Conservation (phyloP, 1,140 invertebrate genomes). For the Hypsibius dujardini region DNA sequence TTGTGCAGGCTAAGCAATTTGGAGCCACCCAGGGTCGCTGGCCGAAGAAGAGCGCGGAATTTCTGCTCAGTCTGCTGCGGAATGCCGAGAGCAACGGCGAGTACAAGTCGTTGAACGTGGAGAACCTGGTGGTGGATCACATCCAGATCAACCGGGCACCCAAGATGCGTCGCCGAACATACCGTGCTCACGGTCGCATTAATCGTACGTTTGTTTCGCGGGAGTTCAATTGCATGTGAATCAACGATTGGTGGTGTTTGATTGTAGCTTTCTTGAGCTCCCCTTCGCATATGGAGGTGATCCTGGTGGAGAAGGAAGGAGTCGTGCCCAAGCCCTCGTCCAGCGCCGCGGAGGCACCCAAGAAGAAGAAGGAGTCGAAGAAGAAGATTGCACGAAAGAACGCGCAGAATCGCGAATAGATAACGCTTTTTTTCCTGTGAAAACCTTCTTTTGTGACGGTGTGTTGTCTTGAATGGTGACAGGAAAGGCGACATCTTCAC, state of each 20-base stretch:
- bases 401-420: too few relatives aligned
- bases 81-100: slow-evolving; percentile 99
- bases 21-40: slow-evolving; percentile 87
- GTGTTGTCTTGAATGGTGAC: too few relatives aligned
- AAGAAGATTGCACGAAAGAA: slow-evolving; percentile 42
- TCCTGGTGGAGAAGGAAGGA: slow-evolving; percentile 84
- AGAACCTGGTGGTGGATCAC: slow-evolving; percentile 90
- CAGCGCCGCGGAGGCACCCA: slow-evolving; percentile 46
- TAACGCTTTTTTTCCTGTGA: too few relatives aligned
- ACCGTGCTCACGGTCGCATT: slow-evolving; percentile 96
- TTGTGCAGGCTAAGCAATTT: slow-evolving; percentile 68
- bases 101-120: slow-evolving; percentile 85
- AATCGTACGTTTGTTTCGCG: slow-evolving; percentile 50
- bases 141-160: slow-evolving; percentile 95
- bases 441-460: too few relatives aligned
- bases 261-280: slow-evolving; percentile 86
- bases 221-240: background rate
- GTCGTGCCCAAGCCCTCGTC: slow-evolving; percentile 56
- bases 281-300: slow-evolving; percentile 95
- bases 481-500: too few relatives aligned
- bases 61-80: slow-evolving; percentile 81
- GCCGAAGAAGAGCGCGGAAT: slow-evolving; percentile 97
- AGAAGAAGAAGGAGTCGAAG: slow-evolving; percentile 52
- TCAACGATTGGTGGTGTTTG: slow-evolving; percentile 22
- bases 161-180: slow-evolving; percentile 86